phyloP scores from a whole-genome alignment of 2,113 vertebrate genomes.

The Tupaia chinensis region DNA sequence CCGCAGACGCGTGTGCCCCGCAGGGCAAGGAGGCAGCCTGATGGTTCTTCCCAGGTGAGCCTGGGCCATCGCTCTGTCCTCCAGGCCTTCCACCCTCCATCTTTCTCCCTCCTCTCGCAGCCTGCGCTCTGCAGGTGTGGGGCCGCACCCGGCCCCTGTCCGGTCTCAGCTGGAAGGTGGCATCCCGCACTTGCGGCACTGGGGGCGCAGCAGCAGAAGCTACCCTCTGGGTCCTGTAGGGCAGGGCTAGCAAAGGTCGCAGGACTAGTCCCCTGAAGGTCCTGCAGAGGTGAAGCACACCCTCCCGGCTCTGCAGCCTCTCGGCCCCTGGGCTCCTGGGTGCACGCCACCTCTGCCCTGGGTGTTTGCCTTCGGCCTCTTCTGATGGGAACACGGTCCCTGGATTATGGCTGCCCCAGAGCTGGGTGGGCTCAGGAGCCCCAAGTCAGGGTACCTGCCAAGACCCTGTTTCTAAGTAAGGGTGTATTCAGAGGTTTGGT shows the following conservation, averaged over 20 bases:
- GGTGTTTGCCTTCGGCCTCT: background rate
- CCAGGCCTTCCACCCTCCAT: fast-evolving
- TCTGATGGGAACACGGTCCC: background rate
- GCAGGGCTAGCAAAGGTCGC: too few species aligned
- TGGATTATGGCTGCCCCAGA: background rate
- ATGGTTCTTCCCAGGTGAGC: background rate
- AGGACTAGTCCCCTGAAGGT: too few species aligned
- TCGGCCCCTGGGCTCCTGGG: too few species aligned
- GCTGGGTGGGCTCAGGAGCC: background rate
- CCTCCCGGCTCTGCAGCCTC: too few species aligned
- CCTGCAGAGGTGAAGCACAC: too few species aligned
- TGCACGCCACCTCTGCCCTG: background rate
- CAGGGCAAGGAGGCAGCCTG: background rate
- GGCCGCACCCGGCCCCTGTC: fast-evolving
- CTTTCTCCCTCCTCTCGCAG: too few species aligned
- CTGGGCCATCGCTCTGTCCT: fast-evolving
- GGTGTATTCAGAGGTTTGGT: too few species aligned
- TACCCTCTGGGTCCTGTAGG: too few species aligned
- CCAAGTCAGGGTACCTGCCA: background rate
- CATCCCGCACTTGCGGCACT: too few species aligned
- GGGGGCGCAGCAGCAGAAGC: too few species aligned
- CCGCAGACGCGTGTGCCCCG: background rate
- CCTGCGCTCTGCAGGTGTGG: background rate
- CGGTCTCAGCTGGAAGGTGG: background rate
- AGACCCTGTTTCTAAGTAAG: background rate